Conservation (phyloP, 2,888 invertebrate species). For the Horisme vitalbata region DNA sequence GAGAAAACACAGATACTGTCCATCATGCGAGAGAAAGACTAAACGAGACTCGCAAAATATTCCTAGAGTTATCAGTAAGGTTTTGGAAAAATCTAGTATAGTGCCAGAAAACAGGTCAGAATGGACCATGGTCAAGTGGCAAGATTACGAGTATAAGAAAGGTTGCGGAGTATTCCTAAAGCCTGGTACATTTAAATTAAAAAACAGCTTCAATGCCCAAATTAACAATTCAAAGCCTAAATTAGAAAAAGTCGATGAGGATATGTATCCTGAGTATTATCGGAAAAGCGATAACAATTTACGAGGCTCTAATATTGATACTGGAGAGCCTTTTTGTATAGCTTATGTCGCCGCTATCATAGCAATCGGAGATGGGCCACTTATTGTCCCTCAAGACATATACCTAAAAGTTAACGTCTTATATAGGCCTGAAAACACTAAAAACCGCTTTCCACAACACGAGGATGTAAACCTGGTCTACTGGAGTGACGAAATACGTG, state of each 20-base stretch:
- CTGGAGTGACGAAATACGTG: conserved; percentile 89
- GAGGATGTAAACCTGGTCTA: conserved; percentile 89
- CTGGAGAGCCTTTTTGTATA: conserved; percentile 89
- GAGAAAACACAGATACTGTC: conserved; percentile 78
- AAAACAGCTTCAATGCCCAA: conserved; percentile 50
- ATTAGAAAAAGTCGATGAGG: conserved; percentile 85
- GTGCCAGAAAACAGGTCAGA: conserved; percentile 66
- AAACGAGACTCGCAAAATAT: conserved; percentile 67
- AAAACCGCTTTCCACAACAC: conserved; percentile 82
- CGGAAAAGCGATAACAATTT: conserved; percentile 87
- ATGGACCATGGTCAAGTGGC: conserved; percentile 82
- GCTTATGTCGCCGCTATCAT: conserved; percentile 86
- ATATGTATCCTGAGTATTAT: conserved; percentile 91
- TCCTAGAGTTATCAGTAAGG: conserved; percentile 72
- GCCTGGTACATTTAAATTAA: conserved; percentile 85
- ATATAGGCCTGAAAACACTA: conserved; percentile 90
- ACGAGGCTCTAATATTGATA: conserved; percentile 88
- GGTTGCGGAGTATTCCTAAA: conserved; percentile 87
- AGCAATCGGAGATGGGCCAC: conserved; percentile 74
- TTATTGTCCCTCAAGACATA: conserved; percentile 83
- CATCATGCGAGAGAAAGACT: conserved; percentile 80
- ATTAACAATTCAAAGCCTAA: conserved; percentile 50
- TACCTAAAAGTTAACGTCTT: conserved; percentile 86
- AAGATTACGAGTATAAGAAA: conserved; percentile 83
- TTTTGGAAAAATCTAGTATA: conserved; percentile 58